A percentile compares a stretch with the other conserved stretches of the same genome.
These are phyloP conservation scores for Drosophila testacea DNA, from an alignment of 2,888 invertebrate genomes.

Conservation along the genomic window DNA sequence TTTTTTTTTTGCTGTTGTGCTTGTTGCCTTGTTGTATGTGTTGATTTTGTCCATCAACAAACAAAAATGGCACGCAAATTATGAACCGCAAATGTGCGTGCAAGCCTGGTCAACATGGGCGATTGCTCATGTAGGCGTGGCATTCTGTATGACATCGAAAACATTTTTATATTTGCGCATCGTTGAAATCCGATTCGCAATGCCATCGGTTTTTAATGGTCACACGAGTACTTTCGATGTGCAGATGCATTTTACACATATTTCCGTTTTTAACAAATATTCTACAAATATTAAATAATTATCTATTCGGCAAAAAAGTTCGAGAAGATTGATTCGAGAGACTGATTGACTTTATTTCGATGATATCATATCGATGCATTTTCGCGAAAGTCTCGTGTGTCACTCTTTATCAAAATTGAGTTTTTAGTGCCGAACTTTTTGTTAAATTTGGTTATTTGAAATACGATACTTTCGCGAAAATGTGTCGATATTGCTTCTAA, in stretches of 20 bases:
- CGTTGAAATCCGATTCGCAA: constrained; percentile 22
- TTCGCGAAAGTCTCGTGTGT: no score
- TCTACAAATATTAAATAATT: neutral
- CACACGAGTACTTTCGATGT: constrained; percentile 53
- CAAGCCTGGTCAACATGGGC: constrained; percentile 21
- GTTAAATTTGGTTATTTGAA: no score
- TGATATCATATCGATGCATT: no score
- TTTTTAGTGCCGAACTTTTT: no score
- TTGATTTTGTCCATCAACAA: constrained; percentile 80
- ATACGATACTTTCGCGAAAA: no score
- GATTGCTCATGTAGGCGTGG: constrained; percentile 29
- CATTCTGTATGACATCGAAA: constrained; percentile 21
- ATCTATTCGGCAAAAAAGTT: neutral
- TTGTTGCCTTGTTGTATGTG: constrained; percentile 47
- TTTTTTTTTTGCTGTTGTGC: constrained; percentile 28
- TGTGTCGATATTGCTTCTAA: no score
- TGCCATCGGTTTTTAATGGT: constrained; percentile 74
- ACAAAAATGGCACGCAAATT: constrained; percentile 78
- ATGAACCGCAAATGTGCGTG: constrained; percentile 80
- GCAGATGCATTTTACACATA: constrained; percentile 34
- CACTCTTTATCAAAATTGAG: no score
- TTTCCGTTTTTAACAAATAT: constrained; percentile 33
- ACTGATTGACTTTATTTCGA: neutral
- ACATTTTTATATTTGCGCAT: constrained; percentile 35
- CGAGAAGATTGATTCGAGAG: neutral